Evolutionary conservation across 2,888 invertebrate genomes (phyloP).

Genomic region (Amiota minor): DNA sequence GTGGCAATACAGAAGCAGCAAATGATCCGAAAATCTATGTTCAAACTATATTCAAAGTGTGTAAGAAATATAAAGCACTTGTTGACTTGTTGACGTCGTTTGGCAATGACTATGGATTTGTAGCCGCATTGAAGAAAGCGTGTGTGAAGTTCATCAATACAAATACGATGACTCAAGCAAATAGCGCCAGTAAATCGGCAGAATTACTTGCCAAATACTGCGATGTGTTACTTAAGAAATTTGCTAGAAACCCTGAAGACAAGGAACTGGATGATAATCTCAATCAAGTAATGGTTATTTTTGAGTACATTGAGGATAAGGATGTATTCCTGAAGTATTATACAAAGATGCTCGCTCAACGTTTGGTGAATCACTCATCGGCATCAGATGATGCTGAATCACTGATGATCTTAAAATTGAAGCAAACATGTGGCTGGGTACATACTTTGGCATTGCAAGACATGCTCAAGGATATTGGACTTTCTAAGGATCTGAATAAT

Average conservation of each 20-base stretch:
- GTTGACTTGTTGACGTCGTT: constrained; percentile 96
- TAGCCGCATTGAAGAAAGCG: constrained; percentile 96
- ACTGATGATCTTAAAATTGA: constrained; percentile 99
- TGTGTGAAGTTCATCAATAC: constrained; percentile 98
- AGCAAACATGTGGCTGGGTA: constrained; percentile 99
- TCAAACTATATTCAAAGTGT: constrained; percentile 95
- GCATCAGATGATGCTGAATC: constrained; percentile 99
- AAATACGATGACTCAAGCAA: constrained; percentile 94
- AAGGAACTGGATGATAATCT: constrained; percentile 97
- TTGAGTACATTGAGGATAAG: constrained; percentile 99
- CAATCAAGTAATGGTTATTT: constrained; percentile 99
- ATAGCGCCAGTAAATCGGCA: constrained; percentile 95
- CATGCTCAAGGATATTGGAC: constrained; percentile 99
- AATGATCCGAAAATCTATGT: constrained; percentile 98
- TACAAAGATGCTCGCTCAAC: constrained; percentile 98
- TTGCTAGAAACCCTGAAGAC: constrained; percentile 98
- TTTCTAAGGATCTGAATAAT: constrained; percentile 97
- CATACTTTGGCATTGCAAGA: constrained; percentile 98
- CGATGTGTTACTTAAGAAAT: constrained; percentile 96
- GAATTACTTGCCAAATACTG: constrained; percentile 98
- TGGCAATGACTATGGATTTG: constrained; percentile 97
- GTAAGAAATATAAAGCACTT: constrained; percentile 96
- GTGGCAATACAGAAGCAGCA: constrained; percentile 91
- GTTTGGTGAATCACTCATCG: constrained; percentile 97
- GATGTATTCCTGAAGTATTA: constrained; percentile 99